phyloP scores from a whole-genome alignment of 2,888 invertebrate genomes.

The Thyatira batis region DNA sequence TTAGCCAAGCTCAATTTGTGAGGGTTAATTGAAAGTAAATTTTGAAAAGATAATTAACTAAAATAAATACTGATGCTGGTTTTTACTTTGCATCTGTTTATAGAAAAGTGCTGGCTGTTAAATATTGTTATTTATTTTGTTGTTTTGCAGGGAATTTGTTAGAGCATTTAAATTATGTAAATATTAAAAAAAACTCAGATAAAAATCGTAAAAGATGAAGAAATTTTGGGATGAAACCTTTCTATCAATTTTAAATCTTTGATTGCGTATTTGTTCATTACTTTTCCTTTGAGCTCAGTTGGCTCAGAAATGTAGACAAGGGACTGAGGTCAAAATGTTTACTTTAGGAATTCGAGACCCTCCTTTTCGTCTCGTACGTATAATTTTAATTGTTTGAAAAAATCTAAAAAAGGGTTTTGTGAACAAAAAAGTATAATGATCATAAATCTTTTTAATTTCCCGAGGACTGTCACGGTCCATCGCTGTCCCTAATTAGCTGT shows the following conservation, averaged over 20 bases:
- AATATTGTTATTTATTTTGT: no score
- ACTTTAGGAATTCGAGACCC: background rate
- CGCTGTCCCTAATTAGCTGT: slow-evolving; percentile 27
- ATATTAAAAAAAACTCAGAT: no score
- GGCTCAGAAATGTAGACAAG: background rate
- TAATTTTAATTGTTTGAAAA: slow-evolving; percentile 2
- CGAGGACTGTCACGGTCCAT: slow-evolving; percentile 20
- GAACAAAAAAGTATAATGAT: slow-evolving; percentile 22
- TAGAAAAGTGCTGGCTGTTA: no score
- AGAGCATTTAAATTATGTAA: no score
- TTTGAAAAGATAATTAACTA: background rate
- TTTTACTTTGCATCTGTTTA: no score
- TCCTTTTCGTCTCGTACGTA: background rate
- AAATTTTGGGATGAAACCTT: no score
- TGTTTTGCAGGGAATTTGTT: no score
- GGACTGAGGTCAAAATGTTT: background rate
- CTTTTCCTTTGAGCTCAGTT: background rate
- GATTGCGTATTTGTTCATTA: no score
- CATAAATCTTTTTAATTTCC: slow-evolving; percentile 30
- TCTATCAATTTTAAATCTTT: no score
- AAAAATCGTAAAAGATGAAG: no score
- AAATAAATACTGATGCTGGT: background rate
- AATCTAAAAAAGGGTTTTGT: slow-evolving; percentile 16
- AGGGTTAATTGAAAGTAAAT: background rate
- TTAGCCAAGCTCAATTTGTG: background rate